Evolutionary conservation across 2,113 vertebrate genomes (phyloP), one percentile per base, ranked within the genome.

Genomic region (Corapipo altera): DNA sequence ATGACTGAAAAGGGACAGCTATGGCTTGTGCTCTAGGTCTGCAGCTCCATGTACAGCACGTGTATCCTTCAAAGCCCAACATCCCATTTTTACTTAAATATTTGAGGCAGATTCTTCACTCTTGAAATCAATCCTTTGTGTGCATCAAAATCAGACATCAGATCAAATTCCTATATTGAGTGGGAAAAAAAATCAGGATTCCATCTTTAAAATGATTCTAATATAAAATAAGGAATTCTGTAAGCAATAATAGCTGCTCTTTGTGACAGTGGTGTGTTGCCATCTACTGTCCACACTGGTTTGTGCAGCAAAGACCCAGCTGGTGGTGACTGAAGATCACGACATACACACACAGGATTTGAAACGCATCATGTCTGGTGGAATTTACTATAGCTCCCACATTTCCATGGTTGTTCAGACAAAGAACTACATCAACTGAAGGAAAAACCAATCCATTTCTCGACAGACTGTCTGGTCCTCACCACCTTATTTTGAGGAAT

Each of bases 241-340:
- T 21, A 7, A 7, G 19, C 35, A 55, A 83, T 52, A 48, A 5
- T 0, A 59, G 32, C 12, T 48, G 19, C 6, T 69, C 35, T 74
- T 77, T 88, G 55, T 39, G 52, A 65, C 57, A 65, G 93, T 35
- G n/a, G 19, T 61, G 39, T 65, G 91, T 59, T 94, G 96, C 96
- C 96, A 96, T 82, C 96, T 97, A 82, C 88, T 79, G 96, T 52
- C 80, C 76, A 8, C 14, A 58, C 5, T 19, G 32, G 26, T 78
- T 52, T 66, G 70, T 92, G 96, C 92, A 78, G 4, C 54, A 66
- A 39, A 70, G 28, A 73, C 37, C 32, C 32, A 17, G 3, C 73
- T 43, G 35, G 14, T 54, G 51, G 41, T 85, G 48, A 37, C 43
- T 58, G 20, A 69, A 44, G 52, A 65, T 44, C 5, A 0, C 11